Evolutionary conservation across 1,140 invertebrate species (phyloP).

Genomic region (Drosophila navojoa): DNA sequence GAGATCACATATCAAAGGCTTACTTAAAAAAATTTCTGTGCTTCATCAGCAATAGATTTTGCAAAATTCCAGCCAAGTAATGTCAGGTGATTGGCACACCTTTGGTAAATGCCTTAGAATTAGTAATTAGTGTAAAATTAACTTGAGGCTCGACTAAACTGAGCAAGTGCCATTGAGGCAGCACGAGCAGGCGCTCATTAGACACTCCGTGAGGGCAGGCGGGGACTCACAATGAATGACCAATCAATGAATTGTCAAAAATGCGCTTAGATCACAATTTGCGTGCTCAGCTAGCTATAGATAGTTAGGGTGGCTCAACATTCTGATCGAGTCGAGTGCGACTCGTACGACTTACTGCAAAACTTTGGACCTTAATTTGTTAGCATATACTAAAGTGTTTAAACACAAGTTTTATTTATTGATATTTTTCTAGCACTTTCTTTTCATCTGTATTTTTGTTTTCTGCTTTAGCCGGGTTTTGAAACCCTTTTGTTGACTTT

Average conservation of each 20-base stretch:
- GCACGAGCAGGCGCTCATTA: slow-evolving; percentile 17
- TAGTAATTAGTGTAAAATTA: background rate
- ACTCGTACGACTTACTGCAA: background rate
- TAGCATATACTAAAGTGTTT: background rate
- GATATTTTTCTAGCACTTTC: slow-evolving; percentile 27
- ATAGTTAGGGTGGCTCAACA: background rate
- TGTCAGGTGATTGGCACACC: too few species aligned
- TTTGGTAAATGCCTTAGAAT: background rate
- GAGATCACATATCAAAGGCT: too few species aligned
- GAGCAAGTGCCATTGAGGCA: slow-evolving; percentile 4
- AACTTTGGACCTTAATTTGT: slow-evolving; percentile 24
- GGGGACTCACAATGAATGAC: slow-evolving; percentile 3
- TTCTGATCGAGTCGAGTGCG: slow-evolving; percentile 7
- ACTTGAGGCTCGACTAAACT: background rate
- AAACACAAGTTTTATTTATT: background rate
- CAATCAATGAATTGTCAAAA: slow-evolving; percentile 20
- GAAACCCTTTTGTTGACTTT: background rate
- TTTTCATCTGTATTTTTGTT: background rate
- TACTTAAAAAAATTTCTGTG: too few species aligned
- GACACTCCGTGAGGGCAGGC: background rate
- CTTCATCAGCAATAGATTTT: too few species aligned
- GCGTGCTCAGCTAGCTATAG: background rate
- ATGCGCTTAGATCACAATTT: slow-evolving; percentile 12
- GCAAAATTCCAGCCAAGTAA: too few species aligned
- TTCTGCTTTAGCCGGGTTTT: background rate